Percentiles rank a stretch among this genome's conserved stretches.
Conservation (phyloP, 2,888 invertebrate species). For the Caenorhabditis zanzibari region DNA sequence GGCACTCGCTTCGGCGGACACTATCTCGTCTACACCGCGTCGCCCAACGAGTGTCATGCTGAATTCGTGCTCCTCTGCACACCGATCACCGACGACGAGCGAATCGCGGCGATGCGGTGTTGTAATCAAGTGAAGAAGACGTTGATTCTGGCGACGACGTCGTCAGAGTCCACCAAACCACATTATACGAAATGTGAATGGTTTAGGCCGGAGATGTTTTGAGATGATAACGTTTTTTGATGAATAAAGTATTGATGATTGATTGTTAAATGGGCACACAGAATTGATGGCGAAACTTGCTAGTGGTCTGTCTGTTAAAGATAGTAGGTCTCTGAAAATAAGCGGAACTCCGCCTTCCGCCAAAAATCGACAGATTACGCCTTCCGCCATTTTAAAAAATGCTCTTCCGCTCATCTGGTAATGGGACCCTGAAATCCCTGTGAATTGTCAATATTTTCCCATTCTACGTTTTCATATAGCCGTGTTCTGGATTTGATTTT, state of each 20-base stretch:
- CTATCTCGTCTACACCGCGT: conserved; percentile 48
- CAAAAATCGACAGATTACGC: too few relatives aligned
- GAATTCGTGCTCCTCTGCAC: conserved; percentile 61
- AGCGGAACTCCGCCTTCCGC: too few relatives aligned
- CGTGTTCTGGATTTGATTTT: too few relatives aligned
- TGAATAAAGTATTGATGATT: conserved; percentile 5
- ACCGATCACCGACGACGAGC: conserved; percentile 18
- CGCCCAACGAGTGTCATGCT: conserved; percentile 59
- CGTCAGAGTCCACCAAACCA: conserved; percentile 21
- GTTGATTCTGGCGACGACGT: conserved; percentile 50
- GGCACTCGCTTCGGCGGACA: conserved; percentile 62
- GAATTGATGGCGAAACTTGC: too few relatives aligned
- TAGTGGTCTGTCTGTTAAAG: too few relatives aligned
- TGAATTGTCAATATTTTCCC: too few relatives aligned
- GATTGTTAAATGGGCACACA: background rate
- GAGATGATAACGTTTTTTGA: background rate
- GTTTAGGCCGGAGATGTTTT: conserved; percentile 58
- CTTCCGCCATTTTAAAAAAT: too few relatives aligned
- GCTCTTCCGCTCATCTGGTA: too few relatives aligned
- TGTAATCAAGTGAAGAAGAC: conserved; percentile 66
- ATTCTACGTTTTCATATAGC: too few relatives aligned
- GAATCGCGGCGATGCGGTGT: conserved; percentile 52
- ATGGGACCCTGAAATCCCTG: too few relatives aligned
- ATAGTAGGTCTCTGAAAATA: too few relatives aligned
- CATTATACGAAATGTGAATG: conserved; percentile 63